These are phyloP conservation scores for Lasioglossum oenotherae DNA, from an alignment of 2,888 invertebrate species.

Conservation along the genomic window DNA sequence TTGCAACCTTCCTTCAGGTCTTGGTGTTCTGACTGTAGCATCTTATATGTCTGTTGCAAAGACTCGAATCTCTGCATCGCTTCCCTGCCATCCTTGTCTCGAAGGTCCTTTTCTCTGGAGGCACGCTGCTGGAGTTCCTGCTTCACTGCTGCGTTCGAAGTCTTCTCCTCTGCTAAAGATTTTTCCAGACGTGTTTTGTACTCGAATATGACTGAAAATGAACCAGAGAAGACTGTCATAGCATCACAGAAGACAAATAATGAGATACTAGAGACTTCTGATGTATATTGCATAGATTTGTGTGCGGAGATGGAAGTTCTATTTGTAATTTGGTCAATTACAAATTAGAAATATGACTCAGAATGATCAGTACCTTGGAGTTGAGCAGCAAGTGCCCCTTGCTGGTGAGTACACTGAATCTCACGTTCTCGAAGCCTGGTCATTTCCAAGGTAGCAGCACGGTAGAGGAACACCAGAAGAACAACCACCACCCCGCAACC, in stretches of 20 bases:
- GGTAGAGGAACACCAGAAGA: conserved; percentile 79
- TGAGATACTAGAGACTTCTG: neutral
- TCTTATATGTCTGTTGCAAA: conserved; percentile 79
- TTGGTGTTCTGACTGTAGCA: conserved; percentile 78
- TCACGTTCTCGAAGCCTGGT: conserved; percentile 79
- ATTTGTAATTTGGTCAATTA: neutral
- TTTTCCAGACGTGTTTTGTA: conserved; percentile 82
- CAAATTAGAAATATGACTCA: neutral
- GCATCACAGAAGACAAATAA: neutral
- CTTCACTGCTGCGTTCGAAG: conserved; percentile 79
- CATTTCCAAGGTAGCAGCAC: conserved; percentile 81
- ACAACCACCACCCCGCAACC: conserved; percentile 75
- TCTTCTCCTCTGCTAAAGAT: conserved; percentile 81
- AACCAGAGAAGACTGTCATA: neutral
- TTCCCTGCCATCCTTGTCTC: conserved; percentile 80
- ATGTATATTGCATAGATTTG: neutral
- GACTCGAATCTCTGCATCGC: conserved; percentile 80
- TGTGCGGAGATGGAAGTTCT: neutral
- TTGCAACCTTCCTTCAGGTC: conserved; percentile 80
- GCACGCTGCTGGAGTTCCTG: conserved; percentile 82
- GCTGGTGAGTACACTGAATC: conserved; percentile 80
- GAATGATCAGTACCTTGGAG: conserved; percentile 78
- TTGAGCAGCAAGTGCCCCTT: conserved; percentile 80
- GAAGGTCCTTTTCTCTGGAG: conserved; percentile 77
- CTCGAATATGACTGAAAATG: conserved; percentile 80